These are phyloP conservation scores for Coecobrya sp. DNA, from an alignment of 2,888 invertebrate species.

Conservation along the genomic window DNA sequence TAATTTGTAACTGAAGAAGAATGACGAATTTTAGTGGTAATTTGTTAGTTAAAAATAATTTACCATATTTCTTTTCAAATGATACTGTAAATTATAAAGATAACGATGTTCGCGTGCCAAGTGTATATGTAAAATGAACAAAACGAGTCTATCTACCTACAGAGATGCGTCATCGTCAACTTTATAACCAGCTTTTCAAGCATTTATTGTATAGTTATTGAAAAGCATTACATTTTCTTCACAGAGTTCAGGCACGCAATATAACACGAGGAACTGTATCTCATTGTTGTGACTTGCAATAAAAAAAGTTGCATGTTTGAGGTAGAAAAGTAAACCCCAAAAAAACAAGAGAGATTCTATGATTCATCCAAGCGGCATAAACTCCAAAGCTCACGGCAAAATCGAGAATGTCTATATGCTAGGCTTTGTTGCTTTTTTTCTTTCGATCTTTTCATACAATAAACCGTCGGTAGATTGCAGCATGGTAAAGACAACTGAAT, in stretches of 20 bases:
- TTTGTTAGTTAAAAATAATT: neutral
- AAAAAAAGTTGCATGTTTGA: neutral
- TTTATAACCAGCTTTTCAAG: neutral
- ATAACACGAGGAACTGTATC: neutral
- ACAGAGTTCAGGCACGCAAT: neutral
- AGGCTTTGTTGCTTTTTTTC: conserved; percentile 54
- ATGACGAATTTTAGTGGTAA: neutral
- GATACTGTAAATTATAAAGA: neutral
- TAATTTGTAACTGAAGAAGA: neutral
- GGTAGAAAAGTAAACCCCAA: neutral
- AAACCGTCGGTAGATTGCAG: conserved; percentile 68
- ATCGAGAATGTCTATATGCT: neutral
- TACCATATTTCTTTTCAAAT: neutral
- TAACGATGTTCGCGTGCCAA: conserved; percentile 49
- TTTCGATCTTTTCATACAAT: neutral
- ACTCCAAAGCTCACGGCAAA: neutral
- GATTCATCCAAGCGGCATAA: neutral
- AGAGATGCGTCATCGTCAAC: neutral
- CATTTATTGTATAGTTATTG: conserved; percentile 1
- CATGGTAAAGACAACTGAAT: neutral
- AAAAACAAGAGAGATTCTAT: neutral
- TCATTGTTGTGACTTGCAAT: neutral
- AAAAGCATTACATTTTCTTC: neutral
- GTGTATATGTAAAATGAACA: neutral
- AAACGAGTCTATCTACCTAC: neutral